These are phyloP conservation scores for Apocrypta bakeri DNA, from an alignment of 1,140 invertebrate species.

Conservation along the genomic window DNA sequence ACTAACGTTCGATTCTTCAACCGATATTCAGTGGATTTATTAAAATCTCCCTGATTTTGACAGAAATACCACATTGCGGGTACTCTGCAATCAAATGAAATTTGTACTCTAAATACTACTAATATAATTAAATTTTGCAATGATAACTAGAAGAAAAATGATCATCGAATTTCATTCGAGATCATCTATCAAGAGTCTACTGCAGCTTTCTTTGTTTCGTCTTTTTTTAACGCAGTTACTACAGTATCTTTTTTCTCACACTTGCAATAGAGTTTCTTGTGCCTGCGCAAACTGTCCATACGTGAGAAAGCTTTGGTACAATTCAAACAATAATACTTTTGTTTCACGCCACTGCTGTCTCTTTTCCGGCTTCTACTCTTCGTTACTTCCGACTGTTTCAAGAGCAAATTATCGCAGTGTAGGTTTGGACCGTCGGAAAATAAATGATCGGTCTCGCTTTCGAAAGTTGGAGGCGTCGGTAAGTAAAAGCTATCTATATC, in stretches of 20 bases:
- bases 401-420: background rate
- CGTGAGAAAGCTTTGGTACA: slow-evolving; percentile 37
- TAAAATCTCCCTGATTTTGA: no score
- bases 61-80: no score
- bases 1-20: background rate
- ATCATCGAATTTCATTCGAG: no score
- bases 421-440: background rate
- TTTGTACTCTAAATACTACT: background rate
- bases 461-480: slow-evolving; percentile 3
- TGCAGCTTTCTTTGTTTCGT: no score
- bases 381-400: background rate
- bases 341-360: background rate
- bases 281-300: slow-evolving; percentile 19
- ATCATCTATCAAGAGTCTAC: no score
- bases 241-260: background rate
- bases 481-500: slow-evolving; percentile 22
- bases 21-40: no score
- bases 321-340: background rate
- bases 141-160: no score
- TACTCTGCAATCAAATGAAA: no score
- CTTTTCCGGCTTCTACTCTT: background rate
- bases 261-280: slow-evolving; percentile 28
- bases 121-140: no score
- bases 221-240: background rate
- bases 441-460: background rate